These are phyloP conservation scores for Leptobrachium leishanense DNA, from an alignment of 2,113 vertebrate species.

Conservation along the genomic window DNA sequence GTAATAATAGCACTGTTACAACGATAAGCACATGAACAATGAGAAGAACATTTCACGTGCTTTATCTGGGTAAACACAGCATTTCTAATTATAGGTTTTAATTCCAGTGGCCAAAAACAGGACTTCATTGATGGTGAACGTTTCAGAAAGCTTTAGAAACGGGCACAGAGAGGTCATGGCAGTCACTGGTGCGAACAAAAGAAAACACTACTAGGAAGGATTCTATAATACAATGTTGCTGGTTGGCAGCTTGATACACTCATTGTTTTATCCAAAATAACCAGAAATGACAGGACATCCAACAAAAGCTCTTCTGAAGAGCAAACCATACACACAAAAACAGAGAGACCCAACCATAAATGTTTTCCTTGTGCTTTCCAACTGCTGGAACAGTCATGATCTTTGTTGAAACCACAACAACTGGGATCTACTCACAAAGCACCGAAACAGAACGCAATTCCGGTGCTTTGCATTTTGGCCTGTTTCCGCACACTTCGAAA, in stretches of 20 bases:
- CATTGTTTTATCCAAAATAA: conserved; percentile 9
- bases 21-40: no score
- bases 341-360: neutral
- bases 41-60: no score
- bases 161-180: no score
- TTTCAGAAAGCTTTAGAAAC: no score
- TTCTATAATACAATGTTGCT: neutral
- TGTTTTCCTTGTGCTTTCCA: conserved; percentile 22
- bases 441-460: no score
- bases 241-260: neutral
- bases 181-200: neutral
- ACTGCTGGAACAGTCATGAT: neutral
- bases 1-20: no score
- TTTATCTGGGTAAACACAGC: no score
- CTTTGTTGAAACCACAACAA: neutral
- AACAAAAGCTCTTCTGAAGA: neutral
- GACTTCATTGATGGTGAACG: no score
- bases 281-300: neutral
- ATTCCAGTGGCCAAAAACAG: no score
- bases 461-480: no score
- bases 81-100: no score
- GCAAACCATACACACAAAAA: neutral
- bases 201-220: neutral
- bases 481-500: no score
- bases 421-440: neutral